Evolutionary conservation across 2,113 vertebrate species (phyloP).

Genomic region (Tinamus guttatus): DNA sequence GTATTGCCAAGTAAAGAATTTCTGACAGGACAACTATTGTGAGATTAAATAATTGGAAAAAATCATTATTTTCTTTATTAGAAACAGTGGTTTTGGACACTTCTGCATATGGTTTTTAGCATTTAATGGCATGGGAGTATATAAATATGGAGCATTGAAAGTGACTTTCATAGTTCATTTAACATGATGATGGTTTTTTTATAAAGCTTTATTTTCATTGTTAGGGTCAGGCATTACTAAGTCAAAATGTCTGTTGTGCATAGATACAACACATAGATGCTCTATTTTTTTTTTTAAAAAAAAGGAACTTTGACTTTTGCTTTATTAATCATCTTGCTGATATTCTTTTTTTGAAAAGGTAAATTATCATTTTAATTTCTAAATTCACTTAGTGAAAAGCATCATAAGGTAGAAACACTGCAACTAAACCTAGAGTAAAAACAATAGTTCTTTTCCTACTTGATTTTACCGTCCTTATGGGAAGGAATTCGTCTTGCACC

Average conservation of each 20-base stretch:
- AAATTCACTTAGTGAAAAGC: neutral
- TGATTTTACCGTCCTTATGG: neutral
- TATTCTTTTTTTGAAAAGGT: neutral
- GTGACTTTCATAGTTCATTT: accelerated
- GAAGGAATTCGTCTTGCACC: neutral
- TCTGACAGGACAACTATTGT: neutral
- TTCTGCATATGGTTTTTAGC: neutral
- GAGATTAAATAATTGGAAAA: neutral
- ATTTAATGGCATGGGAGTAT: neutral
- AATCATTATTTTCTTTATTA: neutral
- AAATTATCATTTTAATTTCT: neutral
- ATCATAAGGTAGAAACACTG: too few species aligned
- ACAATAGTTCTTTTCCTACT: neutral
- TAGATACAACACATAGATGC: neutral
- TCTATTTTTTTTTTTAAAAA: neutral
- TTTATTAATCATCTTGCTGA: neutral
- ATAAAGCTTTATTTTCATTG: neutral
- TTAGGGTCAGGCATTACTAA: neutral
- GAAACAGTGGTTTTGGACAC: neutral
- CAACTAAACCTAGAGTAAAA: neutral
- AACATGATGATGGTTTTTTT: neutral
- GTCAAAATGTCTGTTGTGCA: neutral
- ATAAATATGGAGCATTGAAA: neutral
- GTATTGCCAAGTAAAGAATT: neutral
- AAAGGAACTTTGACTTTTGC: too few species aligned